Conservation (phyloP, 2,797 vertebrate genomes). For the Enteromius paludinosus region DNA sequence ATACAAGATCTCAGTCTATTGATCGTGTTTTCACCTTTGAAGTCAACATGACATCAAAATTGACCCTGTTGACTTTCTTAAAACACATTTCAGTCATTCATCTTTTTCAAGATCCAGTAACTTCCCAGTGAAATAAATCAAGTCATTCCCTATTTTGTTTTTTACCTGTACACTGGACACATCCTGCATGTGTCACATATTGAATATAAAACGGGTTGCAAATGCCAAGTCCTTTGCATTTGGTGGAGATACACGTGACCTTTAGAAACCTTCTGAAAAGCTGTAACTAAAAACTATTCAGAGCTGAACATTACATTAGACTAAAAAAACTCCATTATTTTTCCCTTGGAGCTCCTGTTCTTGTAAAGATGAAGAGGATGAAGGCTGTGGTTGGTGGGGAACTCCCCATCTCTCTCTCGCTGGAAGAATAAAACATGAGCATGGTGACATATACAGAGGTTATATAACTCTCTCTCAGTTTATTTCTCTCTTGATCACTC, state of each 20-base stretch:
- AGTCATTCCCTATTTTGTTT: not conserved
- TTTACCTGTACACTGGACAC: not conserved
- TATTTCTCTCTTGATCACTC: not conserved
- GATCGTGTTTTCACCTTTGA: constrained; percentile 18
- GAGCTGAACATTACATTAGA: not conserved
- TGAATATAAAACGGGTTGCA: constrained; percentile 13
- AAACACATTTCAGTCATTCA: not conserved
- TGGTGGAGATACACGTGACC: not conserved
- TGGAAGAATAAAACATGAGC: constrained; percentile 32
- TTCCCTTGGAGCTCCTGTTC: not conserved
- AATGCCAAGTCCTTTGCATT: not conserved
- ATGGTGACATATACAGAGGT: constrained; percentile 20
- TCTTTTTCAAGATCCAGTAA: not conserved
- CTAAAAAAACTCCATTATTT: not conserved
- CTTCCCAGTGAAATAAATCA: constrained; percentile 1
- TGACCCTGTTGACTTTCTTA: not conserved
- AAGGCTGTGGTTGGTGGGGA: constrained; percentile 4
- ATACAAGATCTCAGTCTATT: not conserved
- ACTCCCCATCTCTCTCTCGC: not conserved
- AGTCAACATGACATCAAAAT: not conserved
- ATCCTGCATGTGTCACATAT: not conserved
- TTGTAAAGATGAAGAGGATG: not conserved
- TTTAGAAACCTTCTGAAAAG: constrained; percentile 13
- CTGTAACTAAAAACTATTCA: not conserved
- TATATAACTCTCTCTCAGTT: constrained; percentile 23